Conservation (phyloP, 2,113 vertebrate genomes). For the Hyaena hyaena region DNA sequence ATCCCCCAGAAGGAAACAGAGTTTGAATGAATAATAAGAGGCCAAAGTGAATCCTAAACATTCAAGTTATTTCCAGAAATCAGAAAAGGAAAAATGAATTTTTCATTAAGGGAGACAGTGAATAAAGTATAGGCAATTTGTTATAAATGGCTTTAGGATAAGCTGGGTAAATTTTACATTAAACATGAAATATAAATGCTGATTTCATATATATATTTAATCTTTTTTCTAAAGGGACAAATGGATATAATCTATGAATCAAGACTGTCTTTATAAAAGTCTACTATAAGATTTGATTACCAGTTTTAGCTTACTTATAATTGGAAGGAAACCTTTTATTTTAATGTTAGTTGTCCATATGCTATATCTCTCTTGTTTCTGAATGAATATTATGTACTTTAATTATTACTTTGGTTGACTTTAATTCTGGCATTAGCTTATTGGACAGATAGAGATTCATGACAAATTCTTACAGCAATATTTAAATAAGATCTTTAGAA, state of each 20-base stretch:
- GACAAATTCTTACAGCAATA: not conserved
- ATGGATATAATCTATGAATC: not conserved
- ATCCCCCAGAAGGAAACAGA: constrained; percentile 46
- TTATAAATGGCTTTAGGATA: constrained; percentile 38
- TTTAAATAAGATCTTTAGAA: constrained; percentile 28
- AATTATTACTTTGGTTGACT: not conserved
- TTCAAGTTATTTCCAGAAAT: constrained; percentile 52
- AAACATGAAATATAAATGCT: constrained; percentile 42
- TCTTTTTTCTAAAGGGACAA: not conserved
- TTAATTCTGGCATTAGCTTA: not conserved
- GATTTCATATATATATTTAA: not conserved
- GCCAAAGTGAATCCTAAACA: constrained; percentile 56
- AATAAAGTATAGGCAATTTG: constrained; percentile 52
- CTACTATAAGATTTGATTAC: not conserved
- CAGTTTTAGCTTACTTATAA: not conserved
- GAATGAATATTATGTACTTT: not conserved
- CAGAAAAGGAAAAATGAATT: not conserved
- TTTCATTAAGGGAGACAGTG: constrained; percentile 63
- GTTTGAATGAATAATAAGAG: constrained; percentile 61
- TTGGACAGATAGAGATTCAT: not conserved
- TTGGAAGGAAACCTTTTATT: not conserved
- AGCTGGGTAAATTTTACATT: constrained; percentile 22
- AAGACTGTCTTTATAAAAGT: not conserved
- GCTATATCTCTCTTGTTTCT: not conserved
- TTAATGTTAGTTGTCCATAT: not conserved